A percentile compares a stretch with the other conserved stretches of the same genome.
phyloP scores from a whole-genome alignment of 2,797 vertebrate genomes.

The Novumbra hubbsi region DNA sequence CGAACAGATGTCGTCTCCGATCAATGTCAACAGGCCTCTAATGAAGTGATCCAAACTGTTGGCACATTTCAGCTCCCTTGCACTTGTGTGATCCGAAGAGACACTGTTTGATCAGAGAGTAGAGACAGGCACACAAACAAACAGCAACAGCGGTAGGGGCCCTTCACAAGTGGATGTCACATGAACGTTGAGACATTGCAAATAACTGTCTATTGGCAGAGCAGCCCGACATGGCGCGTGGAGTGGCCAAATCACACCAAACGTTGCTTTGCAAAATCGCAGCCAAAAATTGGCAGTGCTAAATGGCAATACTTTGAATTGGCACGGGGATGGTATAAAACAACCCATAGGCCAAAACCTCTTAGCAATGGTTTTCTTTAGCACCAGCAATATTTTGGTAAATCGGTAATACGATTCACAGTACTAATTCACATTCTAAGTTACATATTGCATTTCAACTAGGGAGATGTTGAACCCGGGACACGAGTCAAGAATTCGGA shows the following conservation, averaged over 20 bases:
- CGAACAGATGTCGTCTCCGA: constrained; percentile 51
- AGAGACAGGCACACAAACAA: constrained; percentile 2
- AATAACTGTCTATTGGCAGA: neutral
- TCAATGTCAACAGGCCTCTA: constrained; percentile 62
- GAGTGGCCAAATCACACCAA: neutral
- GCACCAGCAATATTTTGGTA: too few species aligned
- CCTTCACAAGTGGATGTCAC: constrained; percentile 19
- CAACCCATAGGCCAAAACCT: too few species aligned
- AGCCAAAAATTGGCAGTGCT: neutral
- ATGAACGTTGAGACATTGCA: neutral
- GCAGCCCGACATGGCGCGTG: neutral
- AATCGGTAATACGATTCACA: too few species aligned
- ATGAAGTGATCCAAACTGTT: constrained; percentile 61
- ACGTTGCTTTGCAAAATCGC: neutral
- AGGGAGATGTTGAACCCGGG: too few species aligned
- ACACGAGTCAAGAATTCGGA: too few species aligned
- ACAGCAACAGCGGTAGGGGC: constrained; percentile 8
- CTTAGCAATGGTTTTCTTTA: too few species aligned
- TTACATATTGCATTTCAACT: too few species aligned
- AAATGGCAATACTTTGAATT: neutral
- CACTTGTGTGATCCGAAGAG: constrained; percentile 17
- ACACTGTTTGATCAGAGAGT: constrained; percentile 19
- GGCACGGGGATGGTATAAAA: too few species aligned
- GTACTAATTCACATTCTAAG: too few species aligned
- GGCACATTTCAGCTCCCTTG: constrained; percentile 30